Evolutionary conservation across 2,888 invertebrate species (phyloP), one percentile per base, ranked within the genome.

Genomic region (Mycalesis mineus): DNA sequence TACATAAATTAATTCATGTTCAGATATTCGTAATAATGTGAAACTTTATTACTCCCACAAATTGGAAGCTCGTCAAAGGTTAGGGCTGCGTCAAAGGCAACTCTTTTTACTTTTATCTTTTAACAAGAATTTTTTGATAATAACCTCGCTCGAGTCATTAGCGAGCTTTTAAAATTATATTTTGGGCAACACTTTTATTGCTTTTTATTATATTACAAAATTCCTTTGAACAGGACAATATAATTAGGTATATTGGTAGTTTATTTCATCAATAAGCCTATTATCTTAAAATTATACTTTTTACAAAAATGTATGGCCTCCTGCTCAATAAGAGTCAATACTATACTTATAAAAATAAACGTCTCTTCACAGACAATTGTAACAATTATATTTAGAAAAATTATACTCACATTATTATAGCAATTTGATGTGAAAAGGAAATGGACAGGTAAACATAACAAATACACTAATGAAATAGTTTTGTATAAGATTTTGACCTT

Each of bases 201-300:
- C 47, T 33, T 47, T n/a, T 47, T 47, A 47, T 47, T 47, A 15
- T 47, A 47, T 55, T 47, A 39, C 47, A 11, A 33, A 48, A 55
- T 33, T 14, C 36, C 17, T 22, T 41, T 55, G 44, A 45, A 13
- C 7, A 15, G 33, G 7, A 31, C 15, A 47, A 15, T 33, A 31
- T 33, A 11, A 44, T 55, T 52, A 55, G 47, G 45, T 39, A 49
- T 49, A 58, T 57, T 48, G 54, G 55, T 55, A 62, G 56, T 58
- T 60, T 60, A 64, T 62, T 47, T 33, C 7, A 47, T 47, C 11
- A 47, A 15, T 47, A 17, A 45, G 13, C 45, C 7, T 45, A 31
- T 31, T 45, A 13, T 7, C 7, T 29, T n/a, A 8, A 5, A 29
- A 36, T 11, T 11, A 9, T 11, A 4, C 22, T 22, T 22, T 22